Evolutionary conservation across 2,113 vertebrate genomes (phyloP), one percentile per base, ranked within the genome.

Genomic region (Myotis lucifugus): DNA sequence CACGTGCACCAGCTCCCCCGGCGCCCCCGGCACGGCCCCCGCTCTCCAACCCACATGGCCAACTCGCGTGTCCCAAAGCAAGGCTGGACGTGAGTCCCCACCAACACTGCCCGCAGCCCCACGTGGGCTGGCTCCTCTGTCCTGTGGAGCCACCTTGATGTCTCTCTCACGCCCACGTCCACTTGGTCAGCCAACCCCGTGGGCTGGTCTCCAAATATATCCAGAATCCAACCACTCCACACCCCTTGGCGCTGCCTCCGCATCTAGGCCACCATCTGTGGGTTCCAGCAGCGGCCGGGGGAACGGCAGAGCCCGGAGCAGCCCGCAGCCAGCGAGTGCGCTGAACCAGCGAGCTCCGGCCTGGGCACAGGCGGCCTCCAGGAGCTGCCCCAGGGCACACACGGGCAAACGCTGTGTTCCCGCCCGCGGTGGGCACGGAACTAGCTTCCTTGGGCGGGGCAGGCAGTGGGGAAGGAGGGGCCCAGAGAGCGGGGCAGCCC

Each of bases 281-380:
- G 18, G 27, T 13, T 4, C 27, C 6, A 6, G 17, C 25, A 8
- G 61, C 7, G 12, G 59, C 40, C 14, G 5, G 59, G 4, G 56
- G 32, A 19, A 2, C 0, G 2, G 52, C 52, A 52, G 40, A 52
- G 76, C 34, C 34, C 2, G 21, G 42, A 34, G 73, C n/a, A 3
- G 52, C n/a, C 19, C 25, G 67, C 27, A 4, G 52, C n/a, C 15
- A 32, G 56, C 13, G 4, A 83, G 23, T 1, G 12, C 0, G 6
- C 10, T 8, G 10, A 3, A 6, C 0, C 40, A 29, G 32, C 0
- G 5, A 29, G 72, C 40, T 1, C 3, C 14, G 67, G 46, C 25
- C 0, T 1, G 11, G 32, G 61, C 23, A 50, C 12, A 73, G 69
- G 79, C 50, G 0, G 14, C 32, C 27, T 73, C 74, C 81, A n/a